A percentile compares a stretch with the other conserved stretches of the same genome.
These are phyloP conservation scores for Glaucomys volans DNA, from an alignment of 2,113 vertebrate genomes.

Conservation along the genomic window DNA sequence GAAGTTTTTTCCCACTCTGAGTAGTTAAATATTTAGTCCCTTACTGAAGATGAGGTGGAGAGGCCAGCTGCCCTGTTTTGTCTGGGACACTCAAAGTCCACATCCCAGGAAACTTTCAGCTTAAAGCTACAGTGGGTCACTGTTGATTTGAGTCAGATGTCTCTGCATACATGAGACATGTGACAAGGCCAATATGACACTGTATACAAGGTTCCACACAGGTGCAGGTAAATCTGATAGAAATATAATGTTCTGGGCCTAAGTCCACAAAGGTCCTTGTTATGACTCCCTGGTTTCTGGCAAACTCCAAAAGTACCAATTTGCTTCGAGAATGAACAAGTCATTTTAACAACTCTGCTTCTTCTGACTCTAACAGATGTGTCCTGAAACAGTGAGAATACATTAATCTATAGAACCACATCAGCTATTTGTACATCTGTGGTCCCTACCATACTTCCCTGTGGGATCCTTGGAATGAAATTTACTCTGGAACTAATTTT, in stretches of 20 bases:
- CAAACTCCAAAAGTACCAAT: not conserved
- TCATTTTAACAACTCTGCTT: not conserved
- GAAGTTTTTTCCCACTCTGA: not conserved
- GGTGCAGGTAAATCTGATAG: not conserved
- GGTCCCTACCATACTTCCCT: not conserved
- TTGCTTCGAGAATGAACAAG: not conserved
- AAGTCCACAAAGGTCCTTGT: not conserved
- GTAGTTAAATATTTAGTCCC: not conserved
- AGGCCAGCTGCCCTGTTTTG: not conserved
- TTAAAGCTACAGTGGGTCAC: not conserved
- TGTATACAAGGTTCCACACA: not conserved
- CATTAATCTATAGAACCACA: not conserved
- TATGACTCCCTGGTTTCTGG: not conserved
- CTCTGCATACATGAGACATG: not conserved
- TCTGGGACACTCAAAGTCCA: not conserved
- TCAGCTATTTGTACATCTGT: not conserved
- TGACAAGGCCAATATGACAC: not conserved
- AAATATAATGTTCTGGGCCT: not conserved
- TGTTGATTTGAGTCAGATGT: not conserved
- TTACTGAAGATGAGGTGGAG: not conserved
- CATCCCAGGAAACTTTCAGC: not conserved
- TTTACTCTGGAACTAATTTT: not conserved
- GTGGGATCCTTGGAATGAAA: not conserved
- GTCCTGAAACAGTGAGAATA: not conserved
- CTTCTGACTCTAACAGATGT: not conserved